These are phyloP conservation scores for Oscheius sp. DNA, from an alignment of 2,888 invertebrate species.

Conservation along the genomic window DNA sequence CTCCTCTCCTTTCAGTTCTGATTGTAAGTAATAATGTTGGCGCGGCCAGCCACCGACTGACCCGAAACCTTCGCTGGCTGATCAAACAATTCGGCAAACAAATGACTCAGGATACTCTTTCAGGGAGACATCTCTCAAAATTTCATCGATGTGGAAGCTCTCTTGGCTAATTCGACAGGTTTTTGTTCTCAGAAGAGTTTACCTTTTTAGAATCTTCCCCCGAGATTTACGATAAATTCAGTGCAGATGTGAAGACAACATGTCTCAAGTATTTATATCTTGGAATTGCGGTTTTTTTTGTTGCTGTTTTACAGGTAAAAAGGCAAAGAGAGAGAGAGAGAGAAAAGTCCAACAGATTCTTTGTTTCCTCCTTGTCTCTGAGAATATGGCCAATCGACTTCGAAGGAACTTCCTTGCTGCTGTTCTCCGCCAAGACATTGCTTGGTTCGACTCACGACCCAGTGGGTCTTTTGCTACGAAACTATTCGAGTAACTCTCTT, in stretches of 20 bases:
- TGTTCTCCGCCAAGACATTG: slow-evolving; percentile 70
- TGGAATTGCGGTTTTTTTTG: slow-evolving; percentile 48
- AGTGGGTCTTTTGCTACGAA: slow-evolving; percentile 73
- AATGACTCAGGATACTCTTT: slow-evolving; percentile 23
- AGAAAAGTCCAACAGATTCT: slow-evolving; percentile 70
- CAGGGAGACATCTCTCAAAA: slow-evolving; percentile 54
- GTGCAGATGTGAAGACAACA: slow-evolving; percentile 22
- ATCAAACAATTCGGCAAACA: slow-evolving; percentile 11
- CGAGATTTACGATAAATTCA: neutral
- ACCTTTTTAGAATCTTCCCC: neutral
- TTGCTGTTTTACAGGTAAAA: slow-evolving; percentile 50
- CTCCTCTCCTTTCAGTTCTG: slow-evolving; percentile 18
- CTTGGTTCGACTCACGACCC: slow-evolving; percentile 72
- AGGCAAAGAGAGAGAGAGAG: neutral
- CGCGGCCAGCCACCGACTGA: no score
- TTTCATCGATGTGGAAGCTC: slow-evolving; percentile 44
- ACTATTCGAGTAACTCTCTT: slow-evolving; percentile 73
- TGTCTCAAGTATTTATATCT: slow-evolving; percentile 54
- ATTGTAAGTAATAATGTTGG: slow-evolving; percentile 27
- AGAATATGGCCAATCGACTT: slow-evolving; percentile 73
- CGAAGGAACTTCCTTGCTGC: slow-evolving; percentile 71
- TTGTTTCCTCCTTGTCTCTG: slow-evolving; percentile 71
- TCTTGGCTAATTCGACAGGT: slow-evolving; percentile 4
- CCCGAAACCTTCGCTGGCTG: no score
- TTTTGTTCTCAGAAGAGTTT: neutral